These are phyloP conservation scores for Neoaliturus tenellus DNA, from an alignment of 2,888 invertebrate genomes.

Conservation along the genomic window DNA sequence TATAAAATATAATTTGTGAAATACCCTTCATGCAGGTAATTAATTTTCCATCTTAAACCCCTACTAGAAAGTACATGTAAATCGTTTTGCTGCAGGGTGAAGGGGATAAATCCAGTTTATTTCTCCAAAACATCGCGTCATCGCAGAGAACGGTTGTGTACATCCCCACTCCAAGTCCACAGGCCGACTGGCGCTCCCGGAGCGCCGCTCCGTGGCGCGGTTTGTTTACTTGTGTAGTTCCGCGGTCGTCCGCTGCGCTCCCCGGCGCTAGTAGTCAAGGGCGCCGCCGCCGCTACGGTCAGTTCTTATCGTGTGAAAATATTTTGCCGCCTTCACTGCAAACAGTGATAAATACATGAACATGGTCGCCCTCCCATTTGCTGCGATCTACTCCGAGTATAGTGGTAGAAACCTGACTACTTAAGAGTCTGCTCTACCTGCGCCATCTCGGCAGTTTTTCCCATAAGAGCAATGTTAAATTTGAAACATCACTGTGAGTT, in stretches of 20 bases:
- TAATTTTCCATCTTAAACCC: no score
- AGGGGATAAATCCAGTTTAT: not conserved
- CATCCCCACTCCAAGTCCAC: not conserved
- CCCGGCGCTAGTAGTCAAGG: conserved; percentile 22
- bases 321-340: not conserved
- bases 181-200: not conserved
- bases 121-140: not conserved
- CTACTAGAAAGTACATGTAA: no score
- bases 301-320: conserved; percentile 13
- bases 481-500: no score
- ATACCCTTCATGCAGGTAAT: no score
- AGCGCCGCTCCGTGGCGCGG: no score
- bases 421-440: no score
- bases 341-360: not conserved
- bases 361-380: no score
- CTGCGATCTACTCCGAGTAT: no score
- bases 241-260: not conserved
- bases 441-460: no score
- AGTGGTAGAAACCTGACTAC: no score
- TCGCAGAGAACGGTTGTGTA: not conserved
- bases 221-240: conserved; percentile 32
- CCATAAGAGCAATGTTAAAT: no score
- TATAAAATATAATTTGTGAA: no score
- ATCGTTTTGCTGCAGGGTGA: not conserved
- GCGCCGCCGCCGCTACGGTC: not conserved